A percentile compares a stretch with the other conserved stretches of the same genome.
Evolutionary conservation across 2,113 vertebrate species (phyloP).

Genomic region (Hippocampus zosterae): DNA sequence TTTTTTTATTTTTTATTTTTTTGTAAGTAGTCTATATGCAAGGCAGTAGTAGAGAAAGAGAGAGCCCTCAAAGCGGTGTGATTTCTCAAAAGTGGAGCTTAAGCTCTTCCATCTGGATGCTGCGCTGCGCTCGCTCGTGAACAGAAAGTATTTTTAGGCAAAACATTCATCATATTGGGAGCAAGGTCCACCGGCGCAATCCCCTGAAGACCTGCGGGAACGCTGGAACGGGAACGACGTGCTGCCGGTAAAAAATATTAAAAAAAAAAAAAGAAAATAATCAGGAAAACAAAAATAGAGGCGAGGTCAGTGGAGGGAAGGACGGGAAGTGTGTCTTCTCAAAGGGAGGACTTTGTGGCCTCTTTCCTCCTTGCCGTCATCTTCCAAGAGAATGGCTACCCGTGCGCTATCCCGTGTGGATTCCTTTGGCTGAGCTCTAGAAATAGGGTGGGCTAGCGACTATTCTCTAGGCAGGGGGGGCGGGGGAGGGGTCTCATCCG

Average conservation of each 20-base stretch:
- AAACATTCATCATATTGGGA: constrained; percentile 70
- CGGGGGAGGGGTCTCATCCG: constrained; percentile 50
- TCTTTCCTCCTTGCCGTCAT: constrained; percentile 54
- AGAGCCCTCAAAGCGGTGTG: constrained; percentile 50
- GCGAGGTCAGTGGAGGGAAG: constrained; percentile 28
- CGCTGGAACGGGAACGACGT: constrained; percentile 34
- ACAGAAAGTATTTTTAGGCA: constrained; percentile 70
- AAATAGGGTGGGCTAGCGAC: constrained; percentile 46
- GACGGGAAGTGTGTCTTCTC: constrained; percentile 56
- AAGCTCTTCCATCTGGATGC: constrained; percentile 62
- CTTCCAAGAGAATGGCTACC: constrained; percentile 55
- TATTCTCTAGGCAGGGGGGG: constrained; percentile 56
- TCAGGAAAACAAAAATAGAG: constrained; percentile 12
- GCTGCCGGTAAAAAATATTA: constrained; percentile 13
- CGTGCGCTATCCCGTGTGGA: constrained; percentile 42
- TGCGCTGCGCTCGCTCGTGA: constrained; percentile 37
- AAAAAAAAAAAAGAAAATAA: constrained; percentile 9
- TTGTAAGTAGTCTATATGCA: background rate
- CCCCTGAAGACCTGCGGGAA: constrained; percentile 56
- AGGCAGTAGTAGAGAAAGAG: constrained; percentile 19
- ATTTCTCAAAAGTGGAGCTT: constrained; percentile 50
- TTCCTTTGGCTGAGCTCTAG: constrained; percentile 42
- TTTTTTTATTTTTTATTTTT: too few species aligned
- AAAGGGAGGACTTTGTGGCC: constrained; percentile 49
- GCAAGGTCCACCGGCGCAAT: constrained; percentile 69